Evolutionary conservation across 2,888 invertebrate genomes (phyloP), one percentile per base, ranked within the genome.

Genomic region (Apodemia hepburni): DNA sequence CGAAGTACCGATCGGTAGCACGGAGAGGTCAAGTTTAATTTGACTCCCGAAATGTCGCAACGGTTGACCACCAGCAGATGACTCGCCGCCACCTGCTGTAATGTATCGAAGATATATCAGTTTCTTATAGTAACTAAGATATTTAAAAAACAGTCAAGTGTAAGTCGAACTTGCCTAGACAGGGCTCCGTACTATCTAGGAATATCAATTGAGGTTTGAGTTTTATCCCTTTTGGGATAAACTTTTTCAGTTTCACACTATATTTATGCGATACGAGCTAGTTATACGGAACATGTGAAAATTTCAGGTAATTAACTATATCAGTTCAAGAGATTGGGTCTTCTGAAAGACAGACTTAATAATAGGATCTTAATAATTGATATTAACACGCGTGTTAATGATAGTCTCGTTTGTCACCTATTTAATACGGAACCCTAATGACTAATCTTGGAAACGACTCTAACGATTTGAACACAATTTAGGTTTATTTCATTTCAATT

Each of bases 11-110:
- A 91, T 92, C 15, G 87, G 89, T 29, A 90, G 68, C 2, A 87
- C 85, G 0, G 91, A 90, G 0, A 91, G 74, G 67, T 92, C 92
- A 68, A 92, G 68, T 60, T 92, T 90, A 68, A 92, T 92, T 72
- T 92, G 92, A 38, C 86, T 85, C n/a, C 90, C 82, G 75, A 91
- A 92, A 68, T 92, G 87, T 0, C 87, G 79, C 11, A 88, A 70
- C 0, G 85, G 79, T 66, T 80, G 80, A 0, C 75, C 35, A 0
- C 80, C 62, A 0, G 74, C 54, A 7, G 22, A 2, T 4, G 22
- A 12, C 54, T 54, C 57, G 0, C 75, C 42, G 0, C 73, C 75
- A 1, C 80, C 80, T 0, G 66, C 27, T 54, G 54, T 49, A 49
- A 49, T 18, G 11, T 18, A 11, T 49, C 5, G 3, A 38, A 11